A percentile compares a stretch with the other conserved stretches of the same genome.
Evolutionary conservation across 2,888 invertebrate genomes (phyloP).

Genomic region (Ischnus inquisitorius): DNA sequence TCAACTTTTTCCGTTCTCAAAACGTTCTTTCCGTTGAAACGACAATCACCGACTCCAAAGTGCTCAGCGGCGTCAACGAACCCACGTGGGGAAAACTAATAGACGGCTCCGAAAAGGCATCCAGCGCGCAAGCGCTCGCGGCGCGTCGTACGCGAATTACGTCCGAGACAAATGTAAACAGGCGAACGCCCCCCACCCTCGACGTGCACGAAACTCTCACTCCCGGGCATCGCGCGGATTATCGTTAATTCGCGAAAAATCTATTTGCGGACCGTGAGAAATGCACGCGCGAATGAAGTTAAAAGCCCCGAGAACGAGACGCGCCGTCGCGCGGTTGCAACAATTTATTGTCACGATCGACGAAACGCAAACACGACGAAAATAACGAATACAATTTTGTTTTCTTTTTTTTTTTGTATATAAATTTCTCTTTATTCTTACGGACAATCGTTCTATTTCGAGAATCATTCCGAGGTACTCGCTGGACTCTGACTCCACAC

Average conservation of each 20-base stretch:
- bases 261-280: slow-evolving; percentile 37
- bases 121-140: neutral
- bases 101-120: neutral
- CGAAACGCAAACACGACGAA: neutral
- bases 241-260: slow-evolving; percentile 40
- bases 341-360: neutral
- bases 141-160: slow-evolving; percentile 1
- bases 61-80: slow-evolving; percentile 6
- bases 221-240: neutral
- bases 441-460: slow-evolving; percentile 66
- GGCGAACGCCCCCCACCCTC: neutral
- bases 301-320: slow-evolving; percentile 8
- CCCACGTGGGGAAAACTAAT: slow-evolving; percentile 41
- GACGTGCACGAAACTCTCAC: slow-evolving; percentile 12
- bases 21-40: slow-evolving; percentile 6
- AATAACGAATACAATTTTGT: slow-evolving; percentile 26
- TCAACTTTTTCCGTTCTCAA: neutral
- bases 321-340: neutral
- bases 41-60: neutral
- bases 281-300: neutral
- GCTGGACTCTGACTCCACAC: slow-evolving; percentile 41
- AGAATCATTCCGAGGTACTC: slow-evolving; percentile 61
- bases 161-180: slow-evolving; percentile 44
- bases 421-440: slow-evolving; percentile 72
- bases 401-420: slow-evolving; percentile 56